A percentile compares a stretch with the other conserved stretches of the same genome.
phyloP scores from a whole-genome alignment of 2,113 vertebrate species.

The Brachionichthys hirsutus region DNA sequence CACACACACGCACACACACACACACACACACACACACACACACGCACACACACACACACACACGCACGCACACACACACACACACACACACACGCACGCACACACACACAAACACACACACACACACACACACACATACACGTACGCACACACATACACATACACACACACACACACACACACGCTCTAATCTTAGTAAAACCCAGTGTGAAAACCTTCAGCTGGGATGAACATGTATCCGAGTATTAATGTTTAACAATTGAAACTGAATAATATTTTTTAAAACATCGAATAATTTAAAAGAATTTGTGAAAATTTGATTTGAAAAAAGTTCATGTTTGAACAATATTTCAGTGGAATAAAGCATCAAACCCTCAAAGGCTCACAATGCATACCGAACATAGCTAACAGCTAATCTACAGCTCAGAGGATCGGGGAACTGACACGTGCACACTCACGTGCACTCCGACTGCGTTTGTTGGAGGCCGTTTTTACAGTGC shows the following conservation, averaged over 20 bases:
- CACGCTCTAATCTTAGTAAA: slow-evolving; percentile 32
- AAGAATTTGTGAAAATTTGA: too few species aligned
- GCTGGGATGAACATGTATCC: not conserved
- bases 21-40: too few species aligned
- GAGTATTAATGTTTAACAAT: too few species aligned
- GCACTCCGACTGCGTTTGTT: not conserved
- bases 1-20: too few species aligned
- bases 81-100: too few species aligned
- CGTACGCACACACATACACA: slow-evolving; percentile 5
- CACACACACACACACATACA: slow-evolving; percentile 16
- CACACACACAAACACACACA: too few species aligned
- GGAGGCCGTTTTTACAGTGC: too few species aligned
- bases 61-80: too few species aligned
- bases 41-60: too few species aligned
- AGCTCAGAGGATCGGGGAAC: slow-evolving; percentile 21
- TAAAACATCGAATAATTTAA: too few species aligned
- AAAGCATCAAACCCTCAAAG: not conserved
- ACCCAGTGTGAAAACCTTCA: not conserved
- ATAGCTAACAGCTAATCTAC: slow-evolving; percentile 45
- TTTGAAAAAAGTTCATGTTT: too few species aligned
- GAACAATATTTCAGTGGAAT: not conserved
- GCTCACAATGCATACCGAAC: slow-evolving; percentile 31
- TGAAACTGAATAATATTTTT: too few species aligned
- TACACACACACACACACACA: slow-evolving; percentile 12
- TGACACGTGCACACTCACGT: slow-evolving; percentile 5